These are phyloP conservation scores for Pteromalus puparum DNA, from an alignment of 1,140 invertebrate genomes.

Conservation along the genomic window DNA sequence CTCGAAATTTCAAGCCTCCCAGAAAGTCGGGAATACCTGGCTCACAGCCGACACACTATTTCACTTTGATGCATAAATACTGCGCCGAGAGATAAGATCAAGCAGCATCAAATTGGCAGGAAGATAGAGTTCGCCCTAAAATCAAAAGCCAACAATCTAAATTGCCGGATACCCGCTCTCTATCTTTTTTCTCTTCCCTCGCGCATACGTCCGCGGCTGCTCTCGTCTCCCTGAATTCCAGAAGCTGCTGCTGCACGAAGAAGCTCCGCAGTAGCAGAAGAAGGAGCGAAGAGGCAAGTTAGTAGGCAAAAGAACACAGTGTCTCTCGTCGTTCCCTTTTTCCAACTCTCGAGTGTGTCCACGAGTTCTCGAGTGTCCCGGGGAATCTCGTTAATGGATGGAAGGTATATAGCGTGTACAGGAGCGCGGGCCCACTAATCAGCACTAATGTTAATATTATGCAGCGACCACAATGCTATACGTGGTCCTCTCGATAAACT, in stretches of 20 bases:
- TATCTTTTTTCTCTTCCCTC: not conserved
- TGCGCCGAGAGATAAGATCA: constrained; percentile 43
- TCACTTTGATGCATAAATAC: constrained; percentile 50
- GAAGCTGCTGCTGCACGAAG: constrained; percentile 18
- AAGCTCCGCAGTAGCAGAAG: not conserved
- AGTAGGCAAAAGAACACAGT: constrained; percentile 2
- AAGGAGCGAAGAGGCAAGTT: not conserved
- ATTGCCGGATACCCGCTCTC: constrained; percentile 42
- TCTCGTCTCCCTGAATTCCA: constrained; percentile 44
- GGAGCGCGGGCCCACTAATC: constrained; percentile 68
- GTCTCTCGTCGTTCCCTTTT: constrained; percentile 2
- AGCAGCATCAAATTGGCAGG: constrained; percentile 42
- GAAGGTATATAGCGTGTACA: constrained; percentile 60
- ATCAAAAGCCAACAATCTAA: constrained; percentile 50
- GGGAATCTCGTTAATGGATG: constrained; percentile 68
- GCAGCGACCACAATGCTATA: constrained; percentile 68
- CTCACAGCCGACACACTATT: constrained; percentile 27
- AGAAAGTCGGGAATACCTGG: not conserved
- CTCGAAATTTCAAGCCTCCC: constrained; percentile 30
- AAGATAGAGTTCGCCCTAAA: constrained; percentile 46
- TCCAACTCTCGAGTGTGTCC: constrained; percentile 18
- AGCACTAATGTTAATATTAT: constrained; percentile 74
- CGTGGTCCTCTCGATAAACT: constrained; percentile 47
- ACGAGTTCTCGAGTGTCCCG: constrained; percentile 30
- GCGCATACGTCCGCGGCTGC: not conserved